Percentiles rank a stretch among this genome's conserved stretches.
Conservation (phyloP, 2,797 vertebrate species). For the Halcyon chelicuti region DNA sequence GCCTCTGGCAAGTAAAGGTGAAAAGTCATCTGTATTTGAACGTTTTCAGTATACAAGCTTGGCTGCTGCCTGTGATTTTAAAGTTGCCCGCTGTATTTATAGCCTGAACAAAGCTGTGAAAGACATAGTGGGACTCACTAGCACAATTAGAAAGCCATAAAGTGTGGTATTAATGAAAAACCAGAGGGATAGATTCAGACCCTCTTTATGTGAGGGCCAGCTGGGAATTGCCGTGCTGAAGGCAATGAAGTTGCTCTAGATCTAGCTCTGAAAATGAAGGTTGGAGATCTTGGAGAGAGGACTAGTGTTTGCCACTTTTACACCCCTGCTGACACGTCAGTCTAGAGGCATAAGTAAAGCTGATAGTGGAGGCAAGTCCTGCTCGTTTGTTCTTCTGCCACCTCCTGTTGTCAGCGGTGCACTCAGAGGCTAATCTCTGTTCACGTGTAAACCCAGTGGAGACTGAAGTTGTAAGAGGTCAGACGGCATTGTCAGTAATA, state of each 20-base stretch:
- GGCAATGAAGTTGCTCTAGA: not conserved
- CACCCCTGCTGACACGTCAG: not conserved
- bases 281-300: not conserved
- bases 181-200: not conserved
- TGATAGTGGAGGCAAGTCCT: not conserved
- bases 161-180: not conserved
- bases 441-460: not conserved
- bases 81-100: not conserved
- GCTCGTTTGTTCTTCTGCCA: not conserved
- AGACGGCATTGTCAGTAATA: not conserved
- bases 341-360: not conserved
- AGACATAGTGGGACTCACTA: not conserved
- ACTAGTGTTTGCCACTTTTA: not conserved
- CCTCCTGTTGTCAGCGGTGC: not conserved
- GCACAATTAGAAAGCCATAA: not conserved
- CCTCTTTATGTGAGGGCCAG: not conserved
- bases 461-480: not conserved
- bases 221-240: not conserved
- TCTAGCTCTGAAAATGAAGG: not conserved
- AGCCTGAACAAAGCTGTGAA: not conserved
- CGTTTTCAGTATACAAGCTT: not conserved
- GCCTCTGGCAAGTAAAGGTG: conserved; percentile 55
- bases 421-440: fast-evolving
- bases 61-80: conserved; percentile 3
- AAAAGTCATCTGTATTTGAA: conserved; percentile 19